These are phyloP conservation scores for Teleopsis dalmanni DNA, from an alignment of 1,140 invertebrate genomes.

Conservation along the genomic window DNA sequence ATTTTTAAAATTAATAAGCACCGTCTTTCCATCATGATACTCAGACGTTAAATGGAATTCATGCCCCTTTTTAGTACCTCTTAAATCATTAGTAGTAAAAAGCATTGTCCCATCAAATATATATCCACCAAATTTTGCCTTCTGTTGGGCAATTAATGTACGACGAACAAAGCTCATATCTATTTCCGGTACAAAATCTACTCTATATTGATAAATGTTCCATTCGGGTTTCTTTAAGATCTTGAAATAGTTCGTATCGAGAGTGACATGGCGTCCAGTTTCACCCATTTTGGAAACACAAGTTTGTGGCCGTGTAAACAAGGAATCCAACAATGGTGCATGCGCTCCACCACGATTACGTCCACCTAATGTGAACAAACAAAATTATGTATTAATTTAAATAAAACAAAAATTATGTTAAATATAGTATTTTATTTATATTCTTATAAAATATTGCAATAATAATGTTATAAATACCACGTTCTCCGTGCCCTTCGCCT, in stretches of 20 bases:
- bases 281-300: constrained; percentile 20
- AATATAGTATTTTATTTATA: no score
- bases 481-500: no score
- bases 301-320: constrained; percentile 23
- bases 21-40: constrained; percentile 32
- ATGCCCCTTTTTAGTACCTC: no score
- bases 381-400: no score
- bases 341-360: no score
- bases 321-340: no score
- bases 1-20: constrained; percentile 25
- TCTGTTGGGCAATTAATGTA: constrained; percentile 23
- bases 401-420: no score
- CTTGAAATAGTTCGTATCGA: constrained; percentile 70
- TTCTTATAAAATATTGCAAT: no score
- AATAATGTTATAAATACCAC: no score
- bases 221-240: constrained; percentile 60
- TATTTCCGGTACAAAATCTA: constrained; percentile 64
- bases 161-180: constrained; percentile 27
- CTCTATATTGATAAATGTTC: constrained; percentile 73
- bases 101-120: constrained; percentile 51
- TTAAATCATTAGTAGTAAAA: constrained; percentile 29
- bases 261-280: constrained; percentile 16
- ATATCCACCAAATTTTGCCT: constrained; percentile 33
- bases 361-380: no score
- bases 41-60: constrained; percentile 26